Conservation (phyloP, 1,140 invertebrate species). For the Ctenoplectra terminalis region DNA sequence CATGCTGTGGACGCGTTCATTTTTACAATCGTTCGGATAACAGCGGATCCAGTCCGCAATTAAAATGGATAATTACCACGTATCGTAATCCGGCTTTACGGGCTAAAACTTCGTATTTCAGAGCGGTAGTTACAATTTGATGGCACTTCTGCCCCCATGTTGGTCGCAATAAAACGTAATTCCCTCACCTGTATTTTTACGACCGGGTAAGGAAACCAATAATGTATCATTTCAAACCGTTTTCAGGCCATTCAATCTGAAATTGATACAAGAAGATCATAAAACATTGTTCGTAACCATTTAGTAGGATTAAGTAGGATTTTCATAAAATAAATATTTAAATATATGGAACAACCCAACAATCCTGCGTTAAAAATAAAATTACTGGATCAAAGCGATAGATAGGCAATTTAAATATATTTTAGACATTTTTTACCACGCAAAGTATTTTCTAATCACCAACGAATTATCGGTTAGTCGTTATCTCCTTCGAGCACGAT, state of each 20-base stretch:
- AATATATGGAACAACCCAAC: neutral
- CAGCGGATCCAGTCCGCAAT: constrained; percentile 23
- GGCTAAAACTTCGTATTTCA: constrained; percentile 37
- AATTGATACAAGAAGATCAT: neutral
- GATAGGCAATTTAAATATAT: too few species aligned
- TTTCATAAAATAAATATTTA: neutral
- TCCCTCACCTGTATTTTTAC: constrained; percentile 8
- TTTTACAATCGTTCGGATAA: constrained; percentile 27
- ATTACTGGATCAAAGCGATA: neutral
- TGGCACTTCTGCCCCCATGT: constrained; percentile 11
- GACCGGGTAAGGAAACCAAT: neutral
- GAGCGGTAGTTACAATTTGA: constrained; percentile 45
- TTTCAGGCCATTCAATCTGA: neutral
- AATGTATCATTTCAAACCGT: neutral
- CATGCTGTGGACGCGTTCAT: neutral
- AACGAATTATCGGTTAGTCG: neutral
- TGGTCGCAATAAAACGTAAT: constrained; percentile 46
- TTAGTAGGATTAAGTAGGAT: too few species aligned
- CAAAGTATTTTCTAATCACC: neutral
- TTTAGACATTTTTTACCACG: neutral
- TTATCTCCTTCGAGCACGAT: neutral
- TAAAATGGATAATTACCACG: constrained; percentile 50
- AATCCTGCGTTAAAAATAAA: neutral
- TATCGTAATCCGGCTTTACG: constrained; percentile 50
- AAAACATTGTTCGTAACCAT: neutral